A percentile compares a stretch with the other conserved stretches of the same genome.
Evolutionary conservation across 2,113 vertebrate species (phyloP).

Genomic region (Ammodytes dubius): DNA sequence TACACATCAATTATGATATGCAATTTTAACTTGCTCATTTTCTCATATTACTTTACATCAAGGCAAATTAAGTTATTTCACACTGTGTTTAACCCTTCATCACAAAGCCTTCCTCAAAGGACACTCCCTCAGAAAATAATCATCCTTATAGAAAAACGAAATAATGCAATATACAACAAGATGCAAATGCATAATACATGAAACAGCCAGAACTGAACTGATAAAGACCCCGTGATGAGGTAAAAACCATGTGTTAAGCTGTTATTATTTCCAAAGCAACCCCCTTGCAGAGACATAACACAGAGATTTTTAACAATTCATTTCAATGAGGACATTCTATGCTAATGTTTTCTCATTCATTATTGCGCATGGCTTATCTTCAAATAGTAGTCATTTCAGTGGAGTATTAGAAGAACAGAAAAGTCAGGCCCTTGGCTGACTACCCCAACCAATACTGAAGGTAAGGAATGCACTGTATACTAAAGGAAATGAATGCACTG

Average conservation of each 20-base stretch:
- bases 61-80: constrained; percentile 39
- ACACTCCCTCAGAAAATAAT: constrained; percentile 35
- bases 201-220: neutral
- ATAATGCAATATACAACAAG: constrained; percentile 15
- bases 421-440: neutral
- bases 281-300: neutral
- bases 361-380: neutral
- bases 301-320: neutral
- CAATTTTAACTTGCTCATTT: constrained; percentile 16
- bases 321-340: neutral
- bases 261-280: neutral
- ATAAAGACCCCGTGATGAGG: neutral
- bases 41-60: constrained; percentile 25
- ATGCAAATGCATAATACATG: constrained; percentile 10
- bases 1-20: neutral
- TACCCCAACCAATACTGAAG: neutral
- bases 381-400: neutral
- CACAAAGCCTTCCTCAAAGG: constrained; percentile 24
- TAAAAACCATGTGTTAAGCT: neutral
- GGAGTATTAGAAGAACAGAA: neutral
- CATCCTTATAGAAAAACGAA: constrained; percentile 13
- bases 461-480: neutral
- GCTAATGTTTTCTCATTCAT: neutral
- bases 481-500: neutral
- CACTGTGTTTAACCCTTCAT: constrained; percentile 14